Base-by-base conservation (phyloP, 2,888 invertebrate genomes). In the Conomelus anceps region DNA sequence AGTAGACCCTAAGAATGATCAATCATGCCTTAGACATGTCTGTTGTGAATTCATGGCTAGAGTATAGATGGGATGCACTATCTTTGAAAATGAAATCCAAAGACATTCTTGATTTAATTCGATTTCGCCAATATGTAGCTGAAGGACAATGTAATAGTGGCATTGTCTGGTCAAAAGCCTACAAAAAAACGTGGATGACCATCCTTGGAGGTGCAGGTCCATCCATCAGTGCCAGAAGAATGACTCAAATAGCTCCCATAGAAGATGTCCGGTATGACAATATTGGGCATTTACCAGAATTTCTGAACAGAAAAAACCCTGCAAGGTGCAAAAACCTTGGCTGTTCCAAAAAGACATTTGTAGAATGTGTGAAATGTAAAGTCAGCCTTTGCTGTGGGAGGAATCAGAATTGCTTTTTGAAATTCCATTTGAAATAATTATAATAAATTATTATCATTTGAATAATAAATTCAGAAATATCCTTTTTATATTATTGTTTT, bases 1-100 rank as follows among this genome's bases (percentile, higher is more conserved):
- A 90, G 86, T 90, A 90, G 91, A 91, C 91, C 0, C 63, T 91
- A 22, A 29, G 91, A 13, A 84, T 90, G 86, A 86, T 91, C 34
- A 86, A 29, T 23, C 90, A 90, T 88, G 87, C 89, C 9, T 22
- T 91, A 22, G 91, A 91, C 90, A 22, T 91, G 24, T 88, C 90
- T 23, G 87, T 88, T 9, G 89, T 89, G 3, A 90, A 91, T 88
- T 23, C 89, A 22, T 90, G 90, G 91, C 13, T 91, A n/a, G 89
- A 90, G 87, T 91, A 91, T 24, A 41, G 84, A 41, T 17, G 41
- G 11, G 41, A 41, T 41, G 41, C 84, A 22, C n/a, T 34, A 22
- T 9, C 13, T 84, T 7, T 9, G 24, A 11, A 7, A 23, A 11
- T 17, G 22, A 23, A 85, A 24, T 41, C 11, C 20, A 17, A 20